phyloP scores from a whole-genome alignment of 1,140 invertebrate species.

The Xylocopa sonorina region DNA sequence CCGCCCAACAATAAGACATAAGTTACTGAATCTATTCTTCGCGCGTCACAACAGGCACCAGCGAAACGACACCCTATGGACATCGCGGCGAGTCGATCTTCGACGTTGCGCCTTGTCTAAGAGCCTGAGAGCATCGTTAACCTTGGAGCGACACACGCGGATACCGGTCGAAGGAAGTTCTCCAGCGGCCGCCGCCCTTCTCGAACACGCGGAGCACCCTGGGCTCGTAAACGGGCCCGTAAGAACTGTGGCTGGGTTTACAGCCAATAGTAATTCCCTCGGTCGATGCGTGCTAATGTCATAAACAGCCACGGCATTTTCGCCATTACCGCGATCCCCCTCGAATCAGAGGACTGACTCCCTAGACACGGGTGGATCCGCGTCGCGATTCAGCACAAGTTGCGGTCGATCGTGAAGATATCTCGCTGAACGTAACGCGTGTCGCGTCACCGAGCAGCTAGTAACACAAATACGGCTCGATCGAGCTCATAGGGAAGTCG shows the following conservation, averaged over 20 bases:
- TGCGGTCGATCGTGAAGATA: not conserved
- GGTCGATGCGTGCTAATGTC: conserved; percentile 65
- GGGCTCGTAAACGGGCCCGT: conserved; percentile 52
- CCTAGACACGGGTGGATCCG: not conserved
- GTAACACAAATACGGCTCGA: not conserved
- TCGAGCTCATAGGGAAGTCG: not conserved
- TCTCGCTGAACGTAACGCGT: not conserved
- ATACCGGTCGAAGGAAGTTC: conserved; percentile 1
- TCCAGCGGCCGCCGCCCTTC: not conserved
- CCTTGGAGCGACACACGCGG: not conserved
- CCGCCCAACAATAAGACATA: no score
- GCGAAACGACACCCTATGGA: not conserved
- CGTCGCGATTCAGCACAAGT: conserved; percentile 11
- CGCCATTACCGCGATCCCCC: conserved; percentile 52
- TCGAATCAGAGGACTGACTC: no score
- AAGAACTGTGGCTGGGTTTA: conserved; percentile 56
- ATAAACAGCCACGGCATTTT: conserved; percentile 51
- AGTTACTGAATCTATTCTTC: not conserved
- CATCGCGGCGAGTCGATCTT: not conserved
- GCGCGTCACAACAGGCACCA: not conserved
- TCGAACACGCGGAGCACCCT: conserved; percentile 24
- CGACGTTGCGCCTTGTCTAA: no score
- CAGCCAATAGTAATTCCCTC: conserved; percentile 59
- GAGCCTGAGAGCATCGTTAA: conserved; percentile 10
- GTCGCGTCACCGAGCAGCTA: not conserved